Conservation (phyloP, 92 coral and sea anemone genomes). For the Heteractis magnifica region DNA sequence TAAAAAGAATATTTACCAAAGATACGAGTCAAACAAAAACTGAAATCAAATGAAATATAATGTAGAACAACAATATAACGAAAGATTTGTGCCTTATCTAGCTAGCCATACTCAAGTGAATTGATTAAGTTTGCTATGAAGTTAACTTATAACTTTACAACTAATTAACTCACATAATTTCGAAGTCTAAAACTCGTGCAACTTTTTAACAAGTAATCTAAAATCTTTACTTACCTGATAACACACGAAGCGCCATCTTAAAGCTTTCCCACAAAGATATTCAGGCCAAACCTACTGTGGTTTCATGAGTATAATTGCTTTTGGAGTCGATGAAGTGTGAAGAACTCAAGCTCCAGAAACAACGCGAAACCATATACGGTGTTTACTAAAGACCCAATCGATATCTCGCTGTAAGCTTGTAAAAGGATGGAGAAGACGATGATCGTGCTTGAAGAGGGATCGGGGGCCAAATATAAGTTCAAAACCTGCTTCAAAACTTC, state of each 20-base stretch:
- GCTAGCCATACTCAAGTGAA: too few relatives aligned
- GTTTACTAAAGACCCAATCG: not conserved
- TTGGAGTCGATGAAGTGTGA: constrained; percentile 13
- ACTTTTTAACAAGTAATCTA: not conserved
- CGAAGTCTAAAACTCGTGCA: not conserved
- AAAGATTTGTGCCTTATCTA: too few relatives aligned
- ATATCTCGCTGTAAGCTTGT: not conserved
- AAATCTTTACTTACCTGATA: constrained; percentile 14
- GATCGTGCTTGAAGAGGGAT: not conserved
- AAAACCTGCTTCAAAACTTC: constrained; percentile 1
- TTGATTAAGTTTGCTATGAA: too few relatives aligned
- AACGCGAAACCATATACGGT: constrained; percentile 31
- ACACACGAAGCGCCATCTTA: not conserved
- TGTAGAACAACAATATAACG: too few relatives aligned
- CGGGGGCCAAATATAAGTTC: not conserved
- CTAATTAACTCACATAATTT: not conserved
- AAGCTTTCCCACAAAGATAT: constrained; percentile 1
- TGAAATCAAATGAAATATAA: too few relatives aligned
- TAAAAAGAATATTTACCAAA: too few relatives aligned
- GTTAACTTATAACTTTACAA: not conserved
- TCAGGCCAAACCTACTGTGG: not conserved
- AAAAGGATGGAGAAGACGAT: not conserved
- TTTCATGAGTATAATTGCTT: constrained; percentile 24
- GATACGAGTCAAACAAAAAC: too few relatives aligned
- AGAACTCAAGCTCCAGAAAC: not conserved